Conservation (phyloP, 1,140 invertebrate genomes). For the Pomacea maculata region DNA sequence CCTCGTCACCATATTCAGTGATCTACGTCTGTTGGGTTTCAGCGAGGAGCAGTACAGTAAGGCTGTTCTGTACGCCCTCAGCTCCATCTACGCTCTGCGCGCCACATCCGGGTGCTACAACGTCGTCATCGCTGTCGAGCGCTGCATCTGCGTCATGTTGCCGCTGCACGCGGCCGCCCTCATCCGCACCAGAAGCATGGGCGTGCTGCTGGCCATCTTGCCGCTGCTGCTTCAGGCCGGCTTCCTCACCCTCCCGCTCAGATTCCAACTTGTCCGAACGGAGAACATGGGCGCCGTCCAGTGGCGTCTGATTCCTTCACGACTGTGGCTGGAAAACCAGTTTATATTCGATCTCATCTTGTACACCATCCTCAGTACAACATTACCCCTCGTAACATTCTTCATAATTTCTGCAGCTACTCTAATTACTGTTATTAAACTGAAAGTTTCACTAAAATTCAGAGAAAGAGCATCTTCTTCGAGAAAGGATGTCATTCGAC, state of each 20-base stretch:
- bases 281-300: too few relatives aligned
- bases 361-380: not conserved
- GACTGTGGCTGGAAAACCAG: too few relatives aligned
- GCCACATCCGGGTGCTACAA: not conserved
- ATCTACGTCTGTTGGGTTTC: too few relatives aligned
- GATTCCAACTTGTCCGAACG: too few relatives aligned
- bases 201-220: not conserved
- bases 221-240: not conserved
- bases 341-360: too few relatives aligned
- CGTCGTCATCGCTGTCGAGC: not conserved
- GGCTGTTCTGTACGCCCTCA: too few relatives aligned
- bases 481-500: not conserved
- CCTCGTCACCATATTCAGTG: too few relatives aligned
- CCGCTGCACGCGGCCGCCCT: not conserved
- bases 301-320: too few relatives aligned
- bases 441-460: not conserved
- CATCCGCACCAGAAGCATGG: not conserved
- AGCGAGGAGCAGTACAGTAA: too few relatives aligned
- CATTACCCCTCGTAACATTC: not conserved
- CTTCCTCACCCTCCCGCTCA: too few relatives aligned
- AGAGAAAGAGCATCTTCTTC: not conserved
- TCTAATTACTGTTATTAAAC: not conserved
- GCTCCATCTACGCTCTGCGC: too few relatives aligned
- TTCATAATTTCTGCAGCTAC: constrained; percentile 2
- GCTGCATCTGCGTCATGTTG: not conserved